Percentiles rank a stretch among this genome's conserved stretches.
phyloP scores from a whole-genome alignment of 2,888 invertebrate genomes.

The Leuctra nigra region DNA sequence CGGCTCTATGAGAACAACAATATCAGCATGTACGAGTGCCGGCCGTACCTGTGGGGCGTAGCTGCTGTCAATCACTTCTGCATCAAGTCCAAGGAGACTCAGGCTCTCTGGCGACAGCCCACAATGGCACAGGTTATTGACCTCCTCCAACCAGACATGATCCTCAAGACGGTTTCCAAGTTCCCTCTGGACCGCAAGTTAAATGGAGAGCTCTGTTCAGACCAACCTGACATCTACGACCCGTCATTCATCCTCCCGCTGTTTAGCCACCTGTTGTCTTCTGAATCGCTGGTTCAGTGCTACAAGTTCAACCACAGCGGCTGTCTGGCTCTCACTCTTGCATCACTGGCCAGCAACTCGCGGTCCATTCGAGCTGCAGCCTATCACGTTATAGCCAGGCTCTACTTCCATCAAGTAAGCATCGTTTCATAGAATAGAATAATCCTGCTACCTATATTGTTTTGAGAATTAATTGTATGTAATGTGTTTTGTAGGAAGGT shows the following conservation, averaged over 20 bases:
- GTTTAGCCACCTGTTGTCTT: slow-evolving; percentile 64
- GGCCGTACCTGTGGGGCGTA: slow-evolving; percentile 80
- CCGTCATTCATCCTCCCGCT: slow-evolving; percentile 75
- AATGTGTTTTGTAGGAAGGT: no score
- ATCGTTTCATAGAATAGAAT: no score
- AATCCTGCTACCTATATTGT: slow-evolving; percentile 28
- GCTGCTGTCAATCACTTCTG: slow-evolving; percentile 73
- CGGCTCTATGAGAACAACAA: slow-evolving; percentile 62
- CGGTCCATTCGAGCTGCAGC: slow-evolving; percentile 62
- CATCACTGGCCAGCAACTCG: slow-evolving; percentile 62
- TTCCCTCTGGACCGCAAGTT: slow-evolving; percentile 61
- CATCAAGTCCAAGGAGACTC: slow-evolving; percentile 45
- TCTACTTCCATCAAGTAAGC: slow-evolving; percentile 68
- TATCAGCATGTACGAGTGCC: slow-evolving; percentile 56
- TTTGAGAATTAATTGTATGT: slow-evolving; percentile 30
- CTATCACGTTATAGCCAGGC: slow-evolving; percentile 64
- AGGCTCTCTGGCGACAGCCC: slow-evolving; percentile 62
- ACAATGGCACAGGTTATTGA: slow-evolving; percentile 65
- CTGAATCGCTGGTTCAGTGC: slow-evolving; percentile 66
- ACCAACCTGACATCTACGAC: slow-evolving; percentile 57
- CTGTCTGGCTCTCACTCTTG: slow-evolving; percentile 60
- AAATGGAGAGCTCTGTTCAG: slow-evolving; percentile 38
- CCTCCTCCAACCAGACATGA: slow-evolving; percentile 55
- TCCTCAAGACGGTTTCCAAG: slow-evolving; percentile 59
- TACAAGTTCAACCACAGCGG: slow-evolving; percentile 63